These are phyloP conservation scores for Glareola pratincola DNA, from an alignment of 2,113 vertebrate species.

Conservation along the genomic window DNA sequence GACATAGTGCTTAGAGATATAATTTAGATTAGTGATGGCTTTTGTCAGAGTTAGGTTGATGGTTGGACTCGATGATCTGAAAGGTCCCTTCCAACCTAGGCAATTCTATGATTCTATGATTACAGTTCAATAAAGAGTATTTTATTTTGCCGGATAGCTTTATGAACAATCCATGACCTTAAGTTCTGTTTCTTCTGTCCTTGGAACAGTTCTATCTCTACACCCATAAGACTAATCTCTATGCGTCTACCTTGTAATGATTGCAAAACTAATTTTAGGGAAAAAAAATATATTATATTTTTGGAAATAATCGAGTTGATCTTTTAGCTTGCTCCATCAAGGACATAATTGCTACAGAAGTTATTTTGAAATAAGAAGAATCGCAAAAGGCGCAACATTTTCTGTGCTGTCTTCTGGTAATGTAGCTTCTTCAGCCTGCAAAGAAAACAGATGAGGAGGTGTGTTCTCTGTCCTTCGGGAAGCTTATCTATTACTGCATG, in stretches of 20 bases:
- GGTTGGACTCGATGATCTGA: too few species aligned
- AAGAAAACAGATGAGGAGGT: background rate
- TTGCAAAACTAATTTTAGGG: background rate
- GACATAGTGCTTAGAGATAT: too few species aligned
- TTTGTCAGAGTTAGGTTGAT: too few species aligned
- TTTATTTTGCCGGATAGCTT: background rate
- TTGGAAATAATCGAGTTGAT: background rate
- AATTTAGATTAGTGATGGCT: too few species aligned
- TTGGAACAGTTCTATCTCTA: background rate
- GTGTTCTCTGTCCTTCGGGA: background rate
- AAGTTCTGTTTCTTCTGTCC: background rate
- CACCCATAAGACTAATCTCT: background rate
- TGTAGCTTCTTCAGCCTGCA: background rate
- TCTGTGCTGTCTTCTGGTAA: background rate
- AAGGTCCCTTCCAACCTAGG: too few species aligned
- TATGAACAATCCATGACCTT: background rate
- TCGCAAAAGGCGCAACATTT: background rate
- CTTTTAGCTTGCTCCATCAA: background rate
- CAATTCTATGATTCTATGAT: background rate
- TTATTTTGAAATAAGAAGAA: background rate
- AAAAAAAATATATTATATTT: too few species aligned
- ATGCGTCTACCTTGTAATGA: background rate
- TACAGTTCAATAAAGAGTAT: background rate
- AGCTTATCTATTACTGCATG: background rate
- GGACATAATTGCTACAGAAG: background rate